phyloP scores from a whole-genome alignment of 2,797 vertebrate species.

The Acipenser transmontanus region DNA sequence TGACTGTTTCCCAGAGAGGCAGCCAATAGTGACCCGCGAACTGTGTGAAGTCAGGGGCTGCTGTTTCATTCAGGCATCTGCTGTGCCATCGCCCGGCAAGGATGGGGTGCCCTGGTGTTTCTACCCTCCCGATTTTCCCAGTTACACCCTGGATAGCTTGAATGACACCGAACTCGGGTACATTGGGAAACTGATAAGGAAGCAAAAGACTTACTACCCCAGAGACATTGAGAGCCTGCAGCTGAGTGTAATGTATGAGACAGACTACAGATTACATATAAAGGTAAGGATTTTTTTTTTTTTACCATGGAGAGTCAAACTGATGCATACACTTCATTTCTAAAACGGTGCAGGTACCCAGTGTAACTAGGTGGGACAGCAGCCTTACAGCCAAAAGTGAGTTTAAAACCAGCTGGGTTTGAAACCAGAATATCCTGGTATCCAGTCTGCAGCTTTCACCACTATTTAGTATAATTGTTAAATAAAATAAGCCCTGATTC shows the following conservation, averaged over 20 bases:
- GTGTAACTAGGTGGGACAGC: too few species aligned
- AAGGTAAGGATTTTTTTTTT: constrained; percentile 52
- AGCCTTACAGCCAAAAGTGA: too few species aligned
- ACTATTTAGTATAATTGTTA: too few species aligned
- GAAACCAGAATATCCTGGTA: too few species aligned
- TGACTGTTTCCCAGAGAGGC: constrained; percentile 77
- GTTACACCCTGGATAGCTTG: constrained; percentile 58
- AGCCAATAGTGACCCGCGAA: constrained; percentile 60
- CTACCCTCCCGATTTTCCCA: constrained; percentile 72
- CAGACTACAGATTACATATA: constrained; percentile 61
- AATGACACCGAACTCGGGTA: constrained; percentile 57
- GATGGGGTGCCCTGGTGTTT: constrained; percentile 79
- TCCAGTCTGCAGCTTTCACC: too few species aligned
- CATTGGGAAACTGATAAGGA: constrained; percentile 55
- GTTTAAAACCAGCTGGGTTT: too few species aligned
- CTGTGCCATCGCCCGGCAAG: fast-evolving
- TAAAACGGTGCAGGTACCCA: too few species aligned
- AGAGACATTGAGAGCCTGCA: constrained; percentile 60
- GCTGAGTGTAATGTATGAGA: constrained; percentile 65
- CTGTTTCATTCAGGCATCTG: constrained; percentile 57
- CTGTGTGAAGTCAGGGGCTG: constrained; percentile 73
- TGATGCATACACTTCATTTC: too few species aligned
- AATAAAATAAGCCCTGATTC: too few species aligned
- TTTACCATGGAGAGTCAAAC: neutral
- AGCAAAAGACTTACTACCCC: constrained; percentile 71